Base-by-base conservation (phyloP, 2,113 vertebrate species). In the Rhynchomys soricoides region DNA sequence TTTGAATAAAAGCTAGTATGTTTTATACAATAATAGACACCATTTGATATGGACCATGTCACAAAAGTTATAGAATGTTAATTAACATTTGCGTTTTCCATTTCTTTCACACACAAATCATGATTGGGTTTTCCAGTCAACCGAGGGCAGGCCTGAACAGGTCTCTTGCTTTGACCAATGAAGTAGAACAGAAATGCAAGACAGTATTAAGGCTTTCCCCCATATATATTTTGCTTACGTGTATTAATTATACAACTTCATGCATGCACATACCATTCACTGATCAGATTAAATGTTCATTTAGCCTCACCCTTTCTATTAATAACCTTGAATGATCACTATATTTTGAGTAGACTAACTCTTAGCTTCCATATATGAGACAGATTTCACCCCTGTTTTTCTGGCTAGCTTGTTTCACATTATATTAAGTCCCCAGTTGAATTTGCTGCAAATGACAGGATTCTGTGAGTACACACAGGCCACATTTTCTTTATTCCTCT, bases 21-120 rank as follows among this genome's bases (percentile, higher is more conserved):
- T 86, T 64, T 93, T 93, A 57, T 31, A 12, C 45, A 22, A 87
- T 73, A 96, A 45, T 50, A 52, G 95, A 73, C 15, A 74, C 78
- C 17, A 31, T 57, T n/a, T 85, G 55, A 31, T 55, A 37, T 34
- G 22, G 48, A 45, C n/a, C 8, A 17, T 17, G 37, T 24, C 62
- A 89, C 73, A 70, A 19, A 50, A 89, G 43, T 26, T 17, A 89
- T 11, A 24, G 24, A 91, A 62, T 86, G 40, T 68, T 68, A 77
- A 34, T 43, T 40, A 88, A 26, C 13, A 73, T 92, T 68, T 9
- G 52, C 22, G 3, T 59, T 94, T 34, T 79, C 37, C 21, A 48
- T 40, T 92, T 31, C 31, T 50, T 75, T 66, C 64, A 70, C 6
- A 16, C 48, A 34, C 22, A 21, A 10, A 45, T 50, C 11, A 71